A percentile compares a stretch with the other conserved stretches of the same genome.
Conservation (phyloP, 2,113 vertebrate genomes). For the Anas platyrhynchos region DNA sequence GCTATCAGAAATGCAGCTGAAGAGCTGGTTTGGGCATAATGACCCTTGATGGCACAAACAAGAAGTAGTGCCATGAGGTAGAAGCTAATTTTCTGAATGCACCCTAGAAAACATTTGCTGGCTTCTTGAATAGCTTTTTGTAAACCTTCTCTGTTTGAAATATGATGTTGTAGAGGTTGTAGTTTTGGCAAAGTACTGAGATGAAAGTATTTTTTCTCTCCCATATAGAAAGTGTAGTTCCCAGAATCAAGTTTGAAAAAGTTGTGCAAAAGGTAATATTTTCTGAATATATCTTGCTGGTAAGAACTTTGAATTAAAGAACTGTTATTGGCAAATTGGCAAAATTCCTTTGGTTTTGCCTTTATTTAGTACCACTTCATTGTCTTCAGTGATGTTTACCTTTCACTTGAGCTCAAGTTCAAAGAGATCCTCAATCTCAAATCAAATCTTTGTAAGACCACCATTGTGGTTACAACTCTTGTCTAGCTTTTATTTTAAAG, state of each 20-base stretch:
- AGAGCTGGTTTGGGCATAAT: neutral
- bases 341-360: neutral
- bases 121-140: neutral
- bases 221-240: neutral
- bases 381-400: neutral
- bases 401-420: neutral
- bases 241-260: neutral
- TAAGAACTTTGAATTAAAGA: neutral
- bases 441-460: neutral
- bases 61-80: neutral
- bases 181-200: neutral
- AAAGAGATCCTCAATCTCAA: neutral
- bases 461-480: neutral
- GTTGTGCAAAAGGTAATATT: neutral
- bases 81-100: neutral
- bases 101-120: neutral
- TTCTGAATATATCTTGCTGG: neutral
- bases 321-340: neutral
- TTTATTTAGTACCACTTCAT: neutral
- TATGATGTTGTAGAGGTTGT: fast-evolving
- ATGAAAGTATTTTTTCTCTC: neutral
- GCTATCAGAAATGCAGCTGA: neutral
- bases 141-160: neutral
- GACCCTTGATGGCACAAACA: neutral
- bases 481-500: neutral